These are phyloP conservation scores for Carollia perspicillata DNA, from an alignment of 2,113 vertebrate species.

Conservation along the genomic window DNA sequence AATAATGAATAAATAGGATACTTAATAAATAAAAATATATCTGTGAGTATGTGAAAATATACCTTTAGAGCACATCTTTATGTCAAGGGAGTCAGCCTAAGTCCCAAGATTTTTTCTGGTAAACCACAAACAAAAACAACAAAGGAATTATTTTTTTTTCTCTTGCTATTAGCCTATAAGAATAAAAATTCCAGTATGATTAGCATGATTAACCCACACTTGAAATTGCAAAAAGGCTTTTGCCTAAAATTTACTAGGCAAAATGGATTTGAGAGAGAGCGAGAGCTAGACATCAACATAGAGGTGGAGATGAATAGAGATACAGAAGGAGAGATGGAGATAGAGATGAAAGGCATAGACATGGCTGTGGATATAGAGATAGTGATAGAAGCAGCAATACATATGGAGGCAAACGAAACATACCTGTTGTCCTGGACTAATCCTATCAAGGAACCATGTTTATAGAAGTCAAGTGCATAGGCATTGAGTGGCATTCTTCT, in stretches of 20 bases:
- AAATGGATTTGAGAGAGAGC: no score
- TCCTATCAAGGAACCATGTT: constrained; percentile 76
- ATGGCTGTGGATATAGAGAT: not conserved
- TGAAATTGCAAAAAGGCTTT: not conserved
- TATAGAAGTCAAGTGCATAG: constrained; percentile 81
- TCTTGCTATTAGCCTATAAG: not conserved
- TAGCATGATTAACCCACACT: not conserved
- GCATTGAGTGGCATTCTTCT: constrained; percentile 76
- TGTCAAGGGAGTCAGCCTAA: not conserved
- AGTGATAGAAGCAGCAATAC: not conserved
- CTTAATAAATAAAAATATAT: not conserved
- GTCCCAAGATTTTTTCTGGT: not conserved
- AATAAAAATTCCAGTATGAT: not conserved
- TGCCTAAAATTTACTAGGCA: not conserved
- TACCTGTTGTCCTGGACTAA: constrained; percentile 79
- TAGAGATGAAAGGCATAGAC: not conserved
- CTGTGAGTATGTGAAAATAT: not conserved
- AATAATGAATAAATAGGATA: not conserved
- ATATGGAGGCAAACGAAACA: not conserved
- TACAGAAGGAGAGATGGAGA: not conserved
- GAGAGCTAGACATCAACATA: no score
- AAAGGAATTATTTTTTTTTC: not conserved
- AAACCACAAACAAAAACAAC: not conserved
- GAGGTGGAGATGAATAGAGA: not conserved
- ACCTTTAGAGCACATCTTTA: not conserved